phyloP scores from a whole-genome alignment of 1,140 invertebrate species.

The Idris sp. region DNA sequence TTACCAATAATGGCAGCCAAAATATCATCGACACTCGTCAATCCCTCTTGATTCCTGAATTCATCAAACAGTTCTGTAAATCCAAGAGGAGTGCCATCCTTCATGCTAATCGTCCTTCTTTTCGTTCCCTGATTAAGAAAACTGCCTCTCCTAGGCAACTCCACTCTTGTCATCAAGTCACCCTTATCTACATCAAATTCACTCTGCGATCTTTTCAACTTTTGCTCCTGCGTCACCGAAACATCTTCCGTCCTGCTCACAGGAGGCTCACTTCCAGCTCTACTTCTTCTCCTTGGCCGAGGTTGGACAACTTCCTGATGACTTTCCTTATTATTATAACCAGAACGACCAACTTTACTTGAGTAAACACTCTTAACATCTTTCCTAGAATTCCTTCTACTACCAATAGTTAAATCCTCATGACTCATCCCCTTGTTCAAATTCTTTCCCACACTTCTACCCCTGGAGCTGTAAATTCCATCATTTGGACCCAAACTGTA shows the following conservation, averaged over 20 bases:
- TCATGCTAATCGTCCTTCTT: slow-evolving; percentile 69
- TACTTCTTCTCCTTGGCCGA: slow-evolving; percentile 63
- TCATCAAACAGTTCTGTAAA: slow-evolving; percentile 91
- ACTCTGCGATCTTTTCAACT: slow-evolving; percentile 79
- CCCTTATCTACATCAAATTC: slow-evolving; percentile 79
- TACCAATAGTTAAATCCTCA: slow-evolving; percentile 21
- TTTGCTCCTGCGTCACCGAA: slow-evolving; percentile 75
- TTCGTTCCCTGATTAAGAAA: slow-evolving; percentile 86
- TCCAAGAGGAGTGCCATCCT: slow-evolving; percentile 85
- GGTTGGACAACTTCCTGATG: slow-evolving; percentile 13
- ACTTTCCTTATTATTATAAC: slow-evolving; percentile 47
- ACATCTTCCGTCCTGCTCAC: slow-evolving; percentile 71
- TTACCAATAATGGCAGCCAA: slow-evolving; percentile 87
- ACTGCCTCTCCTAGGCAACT: slow-evolving; percentile 88
- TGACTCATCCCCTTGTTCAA: slow-evolving; percentile 3
- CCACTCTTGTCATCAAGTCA: slow-evolving; percentile 89
- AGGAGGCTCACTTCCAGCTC: slow-evolving; percentile 74
- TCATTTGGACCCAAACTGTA: slow-evolving; percentile 67
- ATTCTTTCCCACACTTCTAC: slow-evolving; percentile 18
- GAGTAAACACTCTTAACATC: slow-evolving; percentile 31
- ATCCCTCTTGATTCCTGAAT: slow-evolving; percentile 89
- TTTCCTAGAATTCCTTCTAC: slow-evolving; percentile 26
- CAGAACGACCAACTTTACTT: slow-evolving; percentile 53
- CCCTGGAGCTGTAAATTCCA: slow-evolving; percentile 43
- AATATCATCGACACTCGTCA: slow-evolving; percentile 92